A percentile compares a stretch with the other conserved stretches of the same genome.
Conservation (phyloP, 2,888 invertebrate species). For the Phalera bucephala region DNA sequence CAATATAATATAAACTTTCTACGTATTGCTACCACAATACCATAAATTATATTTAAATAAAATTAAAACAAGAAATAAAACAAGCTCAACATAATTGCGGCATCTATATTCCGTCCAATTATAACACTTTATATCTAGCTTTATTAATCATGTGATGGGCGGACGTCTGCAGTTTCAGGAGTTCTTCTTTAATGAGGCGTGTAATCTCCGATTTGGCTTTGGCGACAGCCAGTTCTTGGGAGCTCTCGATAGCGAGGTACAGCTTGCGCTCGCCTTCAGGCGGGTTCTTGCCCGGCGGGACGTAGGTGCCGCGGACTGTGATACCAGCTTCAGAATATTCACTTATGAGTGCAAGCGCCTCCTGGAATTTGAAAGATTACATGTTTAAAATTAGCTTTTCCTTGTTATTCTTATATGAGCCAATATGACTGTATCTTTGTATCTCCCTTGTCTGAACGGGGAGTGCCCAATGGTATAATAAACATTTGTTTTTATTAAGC, state of each 20-base stretch:
- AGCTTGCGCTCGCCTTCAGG: conserved; percentile 97
- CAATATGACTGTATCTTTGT: too few relatives aligned
- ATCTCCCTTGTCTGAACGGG: too few relatives aligned
- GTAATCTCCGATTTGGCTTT: conserved; percentile 99
- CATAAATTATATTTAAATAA: too few relatives aligned
- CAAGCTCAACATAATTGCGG: conserved; percentile 22
- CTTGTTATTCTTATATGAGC: too few relatives aligned
- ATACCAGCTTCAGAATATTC: conserved; percentile 99
- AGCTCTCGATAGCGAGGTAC: conserved; percentile 99
- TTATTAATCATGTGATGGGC: conserved; percentile 94
- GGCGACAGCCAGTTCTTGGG: conserved; percentile 96
- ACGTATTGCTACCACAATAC: too few relatives aligned
- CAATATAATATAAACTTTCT: too few relatives aligned
- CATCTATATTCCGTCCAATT: conserved; percentile 53
- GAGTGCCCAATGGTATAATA: too few relatives aligned
- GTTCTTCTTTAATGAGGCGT: conserved; percentile 98
- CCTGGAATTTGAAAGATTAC: conserved; percentile 83
- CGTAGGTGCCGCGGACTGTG: conserved; percentile 98
- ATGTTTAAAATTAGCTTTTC: too few relatives aligned
- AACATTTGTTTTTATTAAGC: too few relatives aligned
- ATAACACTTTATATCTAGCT: conserved; percentile 97
- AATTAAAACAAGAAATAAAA: conserved; percentile 28
- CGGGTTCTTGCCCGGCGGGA: conserved; percentile 93
- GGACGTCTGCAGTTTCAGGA: conserved; percentile 94
- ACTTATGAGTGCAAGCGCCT: conserved; percentile 98